Percentiles rank a stretch among this genome's conserved stretches.
These are phyloP conservation scores for Cotesia glomerata DNA, from an alignment of 1,140 invertebrate species.

Conservation along the genomic window DNA sequence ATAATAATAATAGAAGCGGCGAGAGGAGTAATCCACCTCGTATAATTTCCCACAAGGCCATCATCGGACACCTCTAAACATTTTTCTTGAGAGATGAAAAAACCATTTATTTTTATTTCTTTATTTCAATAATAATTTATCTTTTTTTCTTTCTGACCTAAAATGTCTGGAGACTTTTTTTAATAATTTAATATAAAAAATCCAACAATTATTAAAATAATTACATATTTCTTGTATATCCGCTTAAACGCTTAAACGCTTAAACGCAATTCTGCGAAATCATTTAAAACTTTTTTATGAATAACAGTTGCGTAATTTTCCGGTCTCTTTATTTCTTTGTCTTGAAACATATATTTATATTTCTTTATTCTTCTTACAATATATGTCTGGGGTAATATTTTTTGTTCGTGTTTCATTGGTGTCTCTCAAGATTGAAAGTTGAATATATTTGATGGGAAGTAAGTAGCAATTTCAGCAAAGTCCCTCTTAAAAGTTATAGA, in stretches of 20 bases:
- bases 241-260: too few relatives aligned
- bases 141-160: not conserved
- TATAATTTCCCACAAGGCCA: conserved; percentile 22
- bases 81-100: not conserved
- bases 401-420: too few relatives aligned
- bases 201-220: conserved; percentile 8
- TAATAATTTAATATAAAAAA: not conserved
- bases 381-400: too few relatives aligned
- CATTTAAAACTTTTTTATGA: not conserved
- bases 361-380: too few relatives aligned
- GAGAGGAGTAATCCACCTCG: not conserved
- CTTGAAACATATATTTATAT: not conserved
- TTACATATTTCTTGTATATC: not conserved
- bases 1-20: too few relatives aligned
- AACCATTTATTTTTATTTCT: conserved; percentile 1
- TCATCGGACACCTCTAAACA: not conserved
- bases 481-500: not conserved
- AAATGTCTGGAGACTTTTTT: not conserved
- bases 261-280: not conserved
- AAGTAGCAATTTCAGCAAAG: conserved; percentile 7
- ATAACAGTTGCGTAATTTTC: conserved; percentile 16
- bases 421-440: conserved; percentile 9
- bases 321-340: conserved; percentile 18
- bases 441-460: not conserved
- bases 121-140: not conserved